Base-by-base conservation (phyloP, 53 echinoderm and acorn worm species). In the Holothuria scabra region DNA sequence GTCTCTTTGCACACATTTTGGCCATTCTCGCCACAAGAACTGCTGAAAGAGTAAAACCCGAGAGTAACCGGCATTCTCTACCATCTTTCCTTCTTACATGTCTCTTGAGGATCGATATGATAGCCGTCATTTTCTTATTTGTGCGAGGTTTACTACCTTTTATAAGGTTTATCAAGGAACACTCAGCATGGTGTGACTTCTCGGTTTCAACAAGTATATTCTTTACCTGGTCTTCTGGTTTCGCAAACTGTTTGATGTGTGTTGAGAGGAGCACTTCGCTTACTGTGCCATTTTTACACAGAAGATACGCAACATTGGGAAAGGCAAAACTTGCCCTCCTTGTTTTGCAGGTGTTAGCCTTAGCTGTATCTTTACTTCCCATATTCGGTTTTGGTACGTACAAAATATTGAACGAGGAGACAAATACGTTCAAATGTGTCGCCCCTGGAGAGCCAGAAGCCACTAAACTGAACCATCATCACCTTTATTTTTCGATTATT, bases 221-320 rank as follows among this genome's bases (percentile, higher is more conserved):
- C 52, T 79, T 79, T 31, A 59, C 16, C n/a, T 79, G 57, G 79
- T 25, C 79, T 23, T 56, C 58, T 5, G 79, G 79, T 16, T 79
- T n/a, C n/a, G n/a, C n/a, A n/a, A n/a, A n/a, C n/a, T n/a, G n/a
- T n/a, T n/a, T n/a, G n/a, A n/a, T n/a, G 57, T 79, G 79, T 59
- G 57, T 25, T 28, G 79, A 79, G 22, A 79, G 79, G 29, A 28
- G 55, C 29, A 33, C 59, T 7, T 28, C 79, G 14, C 21, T 79
- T 28, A 56, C 30, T 23, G 79, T 59, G 26, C 79, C 79, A 28
- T 79, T 57, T 33, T 58, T 59, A 14, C 60, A 79, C 29, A 57
- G 79, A 9, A n/a, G 37, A 26, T 14, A 79, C 31, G 79, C 16
- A 7, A 79, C 79, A 20, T 18, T 79, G 22, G 14, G 60, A 16